These are phyloP conservation scores for Nemotelus nigrinus DNA, from an alignment of 2,888 invertebrate species.

Conservation along the genomic window DNA sequence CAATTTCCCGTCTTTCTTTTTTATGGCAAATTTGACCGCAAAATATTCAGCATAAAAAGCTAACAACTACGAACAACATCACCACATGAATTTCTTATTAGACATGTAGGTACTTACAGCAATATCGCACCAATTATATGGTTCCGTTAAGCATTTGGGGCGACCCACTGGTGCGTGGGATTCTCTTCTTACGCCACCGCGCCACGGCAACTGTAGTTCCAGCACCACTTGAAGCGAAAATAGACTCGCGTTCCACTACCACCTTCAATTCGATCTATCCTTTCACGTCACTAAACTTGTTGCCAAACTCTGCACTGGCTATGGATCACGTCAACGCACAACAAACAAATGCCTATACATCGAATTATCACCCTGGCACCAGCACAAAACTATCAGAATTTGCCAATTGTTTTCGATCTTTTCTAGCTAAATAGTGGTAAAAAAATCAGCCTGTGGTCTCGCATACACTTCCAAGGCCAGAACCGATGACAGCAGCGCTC, in stretches of 20 bases:
- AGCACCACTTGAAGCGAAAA: conserved; percentile 12
- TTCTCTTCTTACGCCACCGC: conserved; percentile 34
- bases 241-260: conserved; percentile 15
- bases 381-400: neutral
- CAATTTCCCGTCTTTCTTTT: too few relatives aligned
- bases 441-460: neutral
- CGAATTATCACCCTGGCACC: too few relatives aligned
- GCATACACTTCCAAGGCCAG: conserved; percentile 34
- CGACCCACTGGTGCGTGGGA: conserved; percentile 43
- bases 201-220: conserved; percentile 28
- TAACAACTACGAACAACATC: neutral
- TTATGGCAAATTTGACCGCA: too few relatives aligned
- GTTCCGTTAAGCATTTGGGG: conserved; percentile 44
- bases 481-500: conserved; percentile 30
- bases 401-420: too few relatives aligned
- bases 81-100: conserved; percentile 11
- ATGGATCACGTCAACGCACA: neutral
- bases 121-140: conserved; percentile 40
- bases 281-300: conserved; percentile 8
- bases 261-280: neutral
- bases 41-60: too few relatives aligned
- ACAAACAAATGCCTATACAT: neutral
- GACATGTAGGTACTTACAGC: conserved; percentile 15
- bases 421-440: too few relatives aligned
- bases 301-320: conserved; percentile 17